Conservation (phyloP, 2,797 vertebrate genomes). For the Gymnoscopelus braueri region DNA sequence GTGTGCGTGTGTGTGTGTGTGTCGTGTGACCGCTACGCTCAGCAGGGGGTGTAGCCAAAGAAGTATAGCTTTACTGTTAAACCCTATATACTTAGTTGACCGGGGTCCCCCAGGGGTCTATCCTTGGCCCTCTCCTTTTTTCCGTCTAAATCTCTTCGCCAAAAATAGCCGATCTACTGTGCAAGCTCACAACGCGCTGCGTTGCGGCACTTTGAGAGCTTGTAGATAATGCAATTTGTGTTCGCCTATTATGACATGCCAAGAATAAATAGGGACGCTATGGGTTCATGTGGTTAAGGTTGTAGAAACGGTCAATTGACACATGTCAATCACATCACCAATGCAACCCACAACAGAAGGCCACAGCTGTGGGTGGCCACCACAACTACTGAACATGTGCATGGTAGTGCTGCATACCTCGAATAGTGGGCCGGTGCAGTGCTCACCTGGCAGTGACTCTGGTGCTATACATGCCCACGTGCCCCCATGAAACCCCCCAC, state of each 20-base stretch:
- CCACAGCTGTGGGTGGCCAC: conserved; percentile 1
- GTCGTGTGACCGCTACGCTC: conserved; percentile 47
- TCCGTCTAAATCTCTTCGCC: too few relatives aligned
- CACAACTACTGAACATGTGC: conserved; percentile 41
- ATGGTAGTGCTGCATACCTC: conserved; percentile 51
- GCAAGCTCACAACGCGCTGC: too few relatives aligned
- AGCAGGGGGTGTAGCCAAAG: conserved; percentile 34
- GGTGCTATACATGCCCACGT: conserved; percentile 7
- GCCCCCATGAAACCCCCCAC: background rate
- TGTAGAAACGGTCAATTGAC: background rate
- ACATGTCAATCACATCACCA: conserved; percentile 44
- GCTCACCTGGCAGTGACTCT: conserved; percentile 43
- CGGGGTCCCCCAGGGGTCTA: too few relatives aligned
- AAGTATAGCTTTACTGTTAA: conserved; percentile 52
- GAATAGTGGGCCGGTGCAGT: conserved; percentile 14
- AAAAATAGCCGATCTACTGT: too few relatives aligned
- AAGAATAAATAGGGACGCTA: too few relatives aligned
- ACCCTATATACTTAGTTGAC: too few relatives aligned
- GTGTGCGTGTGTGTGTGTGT: conserved; percentile 6
- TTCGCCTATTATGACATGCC: too few relatives aligned
- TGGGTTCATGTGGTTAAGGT: too few relatives aligned
- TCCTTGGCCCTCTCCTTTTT: too few relatives aligned
- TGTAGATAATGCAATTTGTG: too few relatives aligned
- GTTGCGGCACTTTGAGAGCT: too few relatives aligned
- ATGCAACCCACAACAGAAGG: background rate